phyloP scores from a whole-genome alignment of 2,888 invertebrate genomes.

The Catocala fraxini region DNA sequence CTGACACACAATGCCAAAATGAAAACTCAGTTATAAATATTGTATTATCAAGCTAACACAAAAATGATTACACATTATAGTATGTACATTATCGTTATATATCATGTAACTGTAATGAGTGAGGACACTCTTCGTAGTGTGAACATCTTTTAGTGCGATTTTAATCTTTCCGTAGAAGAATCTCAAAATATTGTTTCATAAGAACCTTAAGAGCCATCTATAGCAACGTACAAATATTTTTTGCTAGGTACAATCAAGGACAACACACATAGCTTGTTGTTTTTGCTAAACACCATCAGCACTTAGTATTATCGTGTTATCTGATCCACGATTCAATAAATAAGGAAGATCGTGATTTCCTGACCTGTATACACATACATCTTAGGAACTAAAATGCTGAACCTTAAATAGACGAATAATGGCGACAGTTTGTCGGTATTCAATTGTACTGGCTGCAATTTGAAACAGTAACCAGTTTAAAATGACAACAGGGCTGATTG shows the following conservation, averaged over 20 bases:
- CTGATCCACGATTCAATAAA: conserved; percentile 63
- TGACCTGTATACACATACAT: conserved; percentile 41
- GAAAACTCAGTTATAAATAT: no score
- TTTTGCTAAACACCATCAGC: conserved; percentile 51
- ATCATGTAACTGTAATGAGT: no score
- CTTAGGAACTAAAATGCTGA: conserved; percentile 13
- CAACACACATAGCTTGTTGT: conserved; percentile 36
- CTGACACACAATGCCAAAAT: no score
- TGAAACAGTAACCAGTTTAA: no score
- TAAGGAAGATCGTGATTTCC: conserved; percentile 58
- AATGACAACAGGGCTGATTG: no score
- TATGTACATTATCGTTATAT: no score
- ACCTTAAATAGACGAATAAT: neutral
- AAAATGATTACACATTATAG: no score
- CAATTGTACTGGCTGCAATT: neutral
- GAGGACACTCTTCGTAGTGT: no score
- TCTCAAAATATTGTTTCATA: neutral
- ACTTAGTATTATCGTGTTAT: conserved; percentile 52
- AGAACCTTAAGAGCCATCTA: no score
- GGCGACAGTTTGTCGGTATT: neutral
- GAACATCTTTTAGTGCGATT: no score
- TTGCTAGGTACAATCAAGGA: conserved; percentile 33
- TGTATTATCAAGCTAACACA: no score
- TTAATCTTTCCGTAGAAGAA: no score
- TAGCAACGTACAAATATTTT: conserved; percentile 23